A percentile compares a stretch with the other conserved stretches of the same genome.
Conservation (phyloP, 2,797 vertebrate species). For the Trachurus trachurus region DNA sequence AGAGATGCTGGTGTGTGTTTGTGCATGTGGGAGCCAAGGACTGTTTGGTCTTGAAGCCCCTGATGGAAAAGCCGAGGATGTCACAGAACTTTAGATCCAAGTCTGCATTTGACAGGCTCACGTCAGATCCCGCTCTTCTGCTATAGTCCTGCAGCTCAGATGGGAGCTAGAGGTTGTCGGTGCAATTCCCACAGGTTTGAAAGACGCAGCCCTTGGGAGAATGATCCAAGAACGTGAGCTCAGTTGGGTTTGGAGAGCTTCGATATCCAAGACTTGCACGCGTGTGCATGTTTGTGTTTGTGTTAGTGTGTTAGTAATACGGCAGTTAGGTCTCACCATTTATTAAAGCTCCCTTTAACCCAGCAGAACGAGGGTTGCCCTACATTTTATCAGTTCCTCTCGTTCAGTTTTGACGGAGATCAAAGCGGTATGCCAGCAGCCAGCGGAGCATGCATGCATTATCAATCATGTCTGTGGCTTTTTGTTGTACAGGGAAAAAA, state of each 20-base stretch:
- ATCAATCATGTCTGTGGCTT: slow-evolving; percentile 78
- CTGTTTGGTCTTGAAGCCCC: slow-evolving; percentile 56
- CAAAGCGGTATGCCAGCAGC: slow-evolving; percentile 73
- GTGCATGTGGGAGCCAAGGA: slow-evolving; percentile 33
- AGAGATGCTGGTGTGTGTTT: slow-evolving; percentile 41
- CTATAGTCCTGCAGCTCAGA: slow-evolving; percentile 20
- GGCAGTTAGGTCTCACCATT: slow-evolving; percentile 45
- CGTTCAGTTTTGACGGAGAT: slow-evolving; percentile 73
- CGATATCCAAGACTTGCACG: slow-evolving; percentile 39
- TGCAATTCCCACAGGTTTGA: slow-evolving; percentile 35
- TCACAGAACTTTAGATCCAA: slow-evolving; percentile 65
- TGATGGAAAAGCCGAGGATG: slow-evolving; percentile 71
- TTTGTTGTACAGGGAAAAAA: slow-evolving; percentile 66
- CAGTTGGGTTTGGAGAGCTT: slow-evolving; percentile 34
- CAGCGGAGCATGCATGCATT: slow-evolving; percentile 73
- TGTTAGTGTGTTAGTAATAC: slow-evolving; percentile 28
- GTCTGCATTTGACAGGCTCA: slow-evolving; percentile 31
- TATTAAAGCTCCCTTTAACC: slow-evolving; percentile 60
- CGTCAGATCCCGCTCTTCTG: slow-evolving; percentile 29
- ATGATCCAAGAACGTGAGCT: slow-evolving; percentile 40
- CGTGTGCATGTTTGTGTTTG: slow-evolving; percentile 19
- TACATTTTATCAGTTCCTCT: slow-evolving; percentile 75
- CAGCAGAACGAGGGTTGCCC: slow-evolving; percentile 69
- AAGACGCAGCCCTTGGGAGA: slow-evolving; percentile 22
- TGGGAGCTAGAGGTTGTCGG: slow-evolving; percentile 40